Percentiles rank a stretch among this genome's conserved stretches.
Conservation (phyloP, 2,113 vertebrate genomes). For the Nibea coibor region DNA sequence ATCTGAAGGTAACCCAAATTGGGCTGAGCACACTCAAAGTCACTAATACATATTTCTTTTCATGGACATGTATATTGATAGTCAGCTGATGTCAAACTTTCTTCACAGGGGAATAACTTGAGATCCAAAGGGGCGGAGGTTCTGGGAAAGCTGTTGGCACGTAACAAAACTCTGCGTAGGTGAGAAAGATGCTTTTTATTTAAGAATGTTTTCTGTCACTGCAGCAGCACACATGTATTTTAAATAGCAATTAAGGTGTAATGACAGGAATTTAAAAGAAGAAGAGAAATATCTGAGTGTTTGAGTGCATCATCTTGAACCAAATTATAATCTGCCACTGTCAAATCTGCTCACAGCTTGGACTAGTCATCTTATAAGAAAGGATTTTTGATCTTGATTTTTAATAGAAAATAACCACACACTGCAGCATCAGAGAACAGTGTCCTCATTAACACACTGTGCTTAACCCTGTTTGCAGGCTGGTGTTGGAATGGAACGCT, state of each 20-base stretch:
- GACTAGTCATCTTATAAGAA: neutral
- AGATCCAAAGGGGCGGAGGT: constrained; percentile 86
- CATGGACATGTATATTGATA: fast-evolving
- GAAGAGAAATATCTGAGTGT: neutral
- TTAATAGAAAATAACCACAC: neutral
- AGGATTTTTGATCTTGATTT: neutral
- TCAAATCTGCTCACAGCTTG: neutral
- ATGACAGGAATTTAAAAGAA: too few relatives aligned
- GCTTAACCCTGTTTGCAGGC: constrained; percentile 74
- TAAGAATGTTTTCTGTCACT: neutral
- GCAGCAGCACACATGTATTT: neutral
- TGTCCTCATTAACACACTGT: neutral
- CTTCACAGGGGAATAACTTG: constrained; percentile 92
- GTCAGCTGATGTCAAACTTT: neutral
- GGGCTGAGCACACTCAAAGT: neutral
- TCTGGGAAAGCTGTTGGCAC: constrained; percentile 88
- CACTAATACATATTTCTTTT: neutral
- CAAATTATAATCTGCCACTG: neutral
- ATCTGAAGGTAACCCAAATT: constrained; percentile 90
- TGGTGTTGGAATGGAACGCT: constrained; percentile 95
- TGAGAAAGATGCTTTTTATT: constrained; percentile 64
- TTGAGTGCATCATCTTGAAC: neutral
- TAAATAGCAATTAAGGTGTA: too few relatives aligned
- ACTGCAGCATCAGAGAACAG: neutral
- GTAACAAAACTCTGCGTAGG: constrained; percentile 91